Evolutionary conservation across 2,113 vertebrate species (phyloP), one percentile per base, ranked within the genome.

Genomic region (Coreoperca whiteheadi): DNA sequence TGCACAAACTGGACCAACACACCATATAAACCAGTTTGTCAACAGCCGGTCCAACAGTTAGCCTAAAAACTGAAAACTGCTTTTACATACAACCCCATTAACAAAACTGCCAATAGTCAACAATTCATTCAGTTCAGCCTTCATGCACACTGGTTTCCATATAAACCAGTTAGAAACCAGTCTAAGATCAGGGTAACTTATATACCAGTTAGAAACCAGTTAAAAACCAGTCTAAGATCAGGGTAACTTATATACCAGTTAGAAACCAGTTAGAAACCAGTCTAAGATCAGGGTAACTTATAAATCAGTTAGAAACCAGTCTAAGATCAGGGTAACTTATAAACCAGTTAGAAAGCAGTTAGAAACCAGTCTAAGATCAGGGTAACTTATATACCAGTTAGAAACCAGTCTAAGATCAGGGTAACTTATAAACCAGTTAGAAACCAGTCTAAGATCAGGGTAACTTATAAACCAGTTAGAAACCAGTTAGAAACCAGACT

Each of bases 181-280:
- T 46, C 5, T 30, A 5, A 20, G n/a, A 54, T 39, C 39, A 48
- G 1, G 7, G 67, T 14, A 34, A 51, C 14, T 50, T 12, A 65
- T 25, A 28, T 30, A 63, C 56, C 77, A 79, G 53, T 50, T 14
- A 65, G 28, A 28, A 53, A 63, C 56, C 77, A 79, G 53, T 21
- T 48, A 10, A 3, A 74, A 73, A 60, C n/a, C 30, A 71, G 14
- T 48, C 2, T 30, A 3, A 41, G 18, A 56, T 41, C 41, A 30
- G 2, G 12, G 67, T 15, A 37, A 53, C 15, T 32, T 4, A 34
- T n/a, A n/a, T n/a, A n/a, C n/a, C 32, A 4, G 6, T 50, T 14
- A 65, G 28, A 28, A 53, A 63, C 56, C 77, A 79, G 53, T 21
- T 48, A 10, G 5, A 74, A 73, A 60, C n/a, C 30, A 71, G 14